Evolutionary conservation across 2,888 invertebrate species (phyloP), one percentile per base, ranked within the genome.

Genomic region (Thymelicus acteon): DNA sequence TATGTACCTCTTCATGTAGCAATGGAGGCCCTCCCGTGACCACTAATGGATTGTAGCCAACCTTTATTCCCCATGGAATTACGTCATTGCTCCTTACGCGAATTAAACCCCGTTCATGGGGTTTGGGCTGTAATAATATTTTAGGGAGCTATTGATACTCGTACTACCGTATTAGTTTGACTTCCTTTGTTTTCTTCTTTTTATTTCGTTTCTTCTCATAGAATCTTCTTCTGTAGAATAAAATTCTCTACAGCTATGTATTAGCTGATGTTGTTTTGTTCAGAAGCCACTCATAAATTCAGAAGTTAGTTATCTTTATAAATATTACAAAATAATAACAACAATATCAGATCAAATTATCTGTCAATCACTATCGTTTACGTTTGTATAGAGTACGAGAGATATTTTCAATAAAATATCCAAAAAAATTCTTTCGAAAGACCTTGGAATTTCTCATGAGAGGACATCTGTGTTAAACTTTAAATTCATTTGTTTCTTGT

Each of bases 81-180:
- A 54, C 54, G 54, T 54, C 54, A 54, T 54, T 24, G 54, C 54
- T 24, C 54, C 24, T 24, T 24, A 54, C 54, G 54, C 54, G 54
- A 54, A 54, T 54, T 54, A 54, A 54, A 54, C 54, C 12, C 8
- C 54, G 54, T 54, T 54, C 12, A 54, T 54, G 54, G 54, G 54
- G 10, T 24, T 54, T 24, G 12, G 54, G 54, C 10, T 12, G 24
- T 24, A 54, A 24, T 54, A 54, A 54, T 54, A 24, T 54, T 54
- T 24, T 24, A 24, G 10, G 54, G 12, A 24, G 8, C 54, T 54
- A 54, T 54, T 54, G 54, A 19, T 54, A 24, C 54, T 24, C 24
- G 24, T 24, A 54, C 24, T 15, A 49, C 15, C 12, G 52, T 10
- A 24, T 54, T 24, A 7, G 8, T 44, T 44, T 44, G 44, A 44